These are phyloP conservation scores for Meteorus colon DNA, from an alignment of 2,888 invertebrate species.

Conservation along the genomic window DNA sequence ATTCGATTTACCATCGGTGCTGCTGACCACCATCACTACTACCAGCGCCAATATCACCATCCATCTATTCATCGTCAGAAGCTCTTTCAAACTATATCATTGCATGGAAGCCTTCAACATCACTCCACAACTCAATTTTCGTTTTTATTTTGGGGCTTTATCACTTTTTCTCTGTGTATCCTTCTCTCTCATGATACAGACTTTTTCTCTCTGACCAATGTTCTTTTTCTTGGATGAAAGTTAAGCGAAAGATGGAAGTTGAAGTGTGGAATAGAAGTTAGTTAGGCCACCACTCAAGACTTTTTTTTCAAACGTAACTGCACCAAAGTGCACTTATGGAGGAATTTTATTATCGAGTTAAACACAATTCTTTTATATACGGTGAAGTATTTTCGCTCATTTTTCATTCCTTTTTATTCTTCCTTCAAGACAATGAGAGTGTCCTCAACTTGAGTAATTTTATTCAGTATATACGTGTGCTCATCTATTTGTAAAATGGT, in stretches of 20 bases:
- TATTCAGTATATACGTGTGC: too few species aligned
- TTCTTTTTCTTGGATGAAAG: not conserved
- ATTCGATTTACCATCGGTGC: constrained; percentile 22
- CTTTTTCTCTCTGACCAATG: not conserved
- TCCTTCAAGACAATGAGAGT: too few species aligned
- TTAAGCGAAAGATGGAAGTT: constrained; percentile 4
- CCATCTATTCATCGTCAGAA: constrained; percentile 20
- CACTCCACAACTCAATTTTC: constrained; percentile 31
- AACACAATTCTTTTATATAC: not conserved
- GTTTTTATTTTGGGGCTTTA: constrained; percentile 15
- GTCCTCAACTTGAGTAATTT: too few species aligned
- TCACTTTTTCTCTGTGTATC: not conserved
- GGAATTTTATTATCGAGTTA: constrained; percentile 9
- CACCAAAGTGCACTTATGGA: constrained; percentile 9
- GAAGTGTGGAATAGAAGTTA: constrained; percentile 10
- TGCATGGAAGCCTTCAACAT: constrained; percentile 13
- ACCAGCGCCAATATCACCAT: not conserved
- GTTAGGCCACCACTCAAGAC: constrained; percentile 8
- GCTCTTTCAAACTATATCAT: constrained; percentile 17
- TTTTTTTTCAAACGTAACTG: constrained; percentile 4
- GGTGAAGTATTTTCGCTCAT: not conserved
- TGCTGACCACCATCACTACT: constrained; percentile 15
- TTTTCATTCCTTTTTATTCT: not conserved
- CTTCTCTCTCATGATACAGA: not conserved
- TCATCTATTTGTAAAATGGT: too few species aligned